Evolutionary conservation across 2,888 invertebrate species (phyloP).

Genomic region (Villa cingulata): DNA sequence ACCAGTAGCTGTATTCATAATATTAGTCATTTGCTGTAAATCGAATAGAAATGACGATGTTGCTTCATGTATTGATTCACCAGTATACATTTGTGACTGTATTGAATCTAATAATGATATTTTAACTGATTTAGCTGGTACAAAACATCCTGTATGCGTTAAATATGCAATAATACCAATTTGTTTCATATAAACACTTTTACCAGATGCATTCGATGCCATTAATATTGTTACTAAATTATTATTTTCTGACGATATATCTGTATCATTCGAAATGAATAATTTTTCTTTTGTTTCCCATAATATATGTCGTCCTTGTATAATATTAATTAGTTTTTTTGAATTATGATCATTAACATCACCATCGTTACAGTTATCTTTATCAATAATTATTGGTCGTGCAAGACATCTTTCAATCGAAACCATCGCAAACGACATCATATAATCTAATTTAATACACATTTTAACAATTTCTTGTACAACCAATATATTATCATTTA

Average conservation of each 20-base stretch:
- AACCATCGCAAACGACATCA: slow-evolving; percentile 33
- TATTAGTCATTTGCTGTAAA: slow-evolving; percentile 53
- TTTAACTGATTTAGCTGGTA: slow-evolving; percentile 63
- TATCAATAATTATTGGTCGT: slow-evolving; percentile 28
- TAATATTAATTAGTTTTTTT: slow-evolving; percentile 23
- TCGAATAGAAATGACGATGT: slow-evolving; percentile 80
- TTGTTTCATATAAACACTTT: slow-evolving; percentile 84
- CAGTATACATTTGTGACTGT: slow-evolving; percentile 57
- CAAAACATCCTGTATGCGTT: slow-evolving; percentile 79
- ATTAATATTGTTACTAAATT: slow-evolving; percentile 63
- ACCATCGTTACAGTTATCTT: slow-evolving; percentile 14
- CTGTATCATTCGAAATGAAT: slow-evolving; percentile 13
- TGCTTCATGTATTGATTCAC: slow-evolving; percentile 63
- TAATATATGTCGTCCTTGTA: slow-evolving; percentile 19
- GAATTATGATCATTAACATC: no score
- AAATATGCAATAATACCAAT: slow-evolving; percentile 65
- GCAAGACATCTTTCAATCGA: slow-evolving; percentile 28
- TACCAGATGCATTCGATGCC: slow-evolving; percentile 86
- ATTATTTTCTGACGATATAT: slow-evolving; percentile 20
- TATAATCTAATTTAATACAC: slow-evolving; percentile 30
- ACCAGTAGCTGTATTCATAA: slow-evolving; percentile 48
- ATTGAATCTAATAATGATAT: slow-evolving; percentile 62
- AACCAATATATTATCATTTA: slow-evolving; percentile 46
- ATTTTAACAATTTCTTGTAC: slow-evolving; percentile 49
- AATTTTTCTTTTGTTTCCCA: slow-evolving; percentile 8